A percentile compares a stretch with the other conserved stretches of the same genome.
Conservation (phyloP, 2,797 vertebrate species). For the Gymnocypris eckloni region DNA sequence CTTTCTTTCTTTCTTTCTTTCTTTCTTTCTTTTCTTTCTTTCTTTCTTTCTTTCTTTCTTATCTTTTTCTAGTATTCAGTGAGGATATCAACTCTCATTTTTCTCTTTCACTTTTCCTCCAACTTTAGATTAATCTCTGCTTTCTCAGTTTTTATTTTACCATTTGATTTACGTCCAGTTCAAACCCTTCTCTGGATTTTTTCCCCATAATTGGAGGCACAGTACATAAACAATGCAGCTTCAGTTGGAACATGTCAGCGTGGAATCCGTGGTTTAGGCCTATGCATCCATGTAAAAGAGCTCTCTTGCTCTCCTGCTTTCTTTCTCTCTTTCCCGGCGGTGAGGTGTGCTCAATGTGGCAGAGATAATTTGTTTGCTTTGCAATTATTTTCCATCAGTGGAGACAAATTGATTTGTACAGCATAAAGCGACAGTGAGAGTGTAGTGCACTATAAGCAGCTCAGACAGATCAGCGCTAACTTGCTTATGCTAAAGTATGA, state of each 20-base stretch:
- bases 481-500: slow-evolving; percentile 70
- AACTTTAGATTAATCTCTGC: slow-evolving; percentile 52
- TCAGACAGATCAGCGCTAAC: slow-evolving; percentile 73
- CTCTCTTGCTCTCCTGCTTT: slow-evolving; percentile 61
- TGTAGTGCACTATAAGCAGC: slow-evolving; percentile 53
- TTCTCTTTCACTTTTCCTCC: slow-evolving; percentile 36
- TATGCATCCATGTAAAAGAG: slow-evolving; percentile 46
- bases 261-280: slow-evolving; percentile 41
- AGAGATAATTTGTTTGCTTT: slow-evolving; percentile 97
- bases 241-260: slow-evolving; percentile 12
- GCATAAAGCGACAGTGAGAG: slow-evolving; percentile 84
- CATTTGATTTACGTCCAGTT: slow-evolving; percentile 60
- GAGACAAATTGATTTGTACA: slow-evolving; percentile 94
- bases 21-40: neutral
- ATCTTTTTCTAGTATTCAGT: neutral
- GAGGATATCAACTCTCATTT: neutral
- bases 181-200: neutral
- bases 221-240: slow-evolving; percentile 1
- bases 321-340: slow-evolving; percentile 79
- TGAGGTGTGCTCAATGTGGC: slow-evolving; percentile 89
- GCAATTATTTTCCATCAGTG: slow-evolving; percentile 96
- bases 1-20: neutral
- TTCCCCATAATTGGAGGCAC: neutral
- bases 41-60: neutral
- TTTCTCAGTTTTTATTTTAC: slow-evolving; percentile 26